Evolutionary conservation across 2,888 invertebrate species (phyloP).

Genomic region (Amblyjoppa proteus): DNA sequence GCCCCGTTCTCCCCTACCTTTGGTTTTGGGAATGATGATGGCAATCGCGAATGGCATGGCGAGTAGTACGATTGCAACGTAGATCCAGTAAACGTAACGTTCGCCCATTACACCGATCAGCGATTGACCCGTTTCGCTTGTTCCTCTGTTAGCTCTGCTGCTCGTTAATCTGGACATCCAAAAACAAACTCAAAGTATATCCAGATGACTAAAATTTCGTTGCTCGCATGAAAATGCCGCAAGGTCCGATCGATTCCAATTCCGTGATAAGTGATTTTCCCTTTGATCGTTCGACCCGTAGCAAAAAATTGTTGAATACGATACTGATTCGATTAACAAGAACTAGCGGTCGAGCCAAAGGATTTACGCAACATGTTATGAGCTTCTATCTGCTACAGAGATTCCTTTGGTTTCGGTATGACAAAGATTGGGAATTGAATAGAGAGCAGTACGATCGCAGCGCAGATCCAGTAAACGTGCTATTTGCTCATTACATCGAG

Average conservation of each 20-base stretch:
- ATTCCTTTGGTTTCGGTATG: constrained; percentile 77
- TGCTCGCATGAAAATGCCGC: no score
- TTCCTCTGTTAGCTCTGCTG: no score
- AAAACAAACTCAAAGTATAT: no score
- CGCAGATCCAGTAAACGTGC: constrained; percentile 76
- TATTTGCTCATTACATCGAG: constrained; percentile 70
- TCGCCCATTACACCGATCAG: constrained; percentile 72
- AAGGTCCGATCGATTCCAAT: no score
- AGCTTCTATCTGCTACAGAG: constrained; percentile 71
- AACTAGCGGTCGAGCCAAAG: not conserved
- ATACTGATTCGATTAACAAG: no score
- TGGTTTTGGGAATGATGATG: constrained; percentile 75
- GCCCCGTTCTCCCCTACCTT: constrained; percentile 58
- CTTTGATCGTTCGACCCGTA: no score
- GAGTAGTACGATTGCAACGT: constrained; percentile 64
- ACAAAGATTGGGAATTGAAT: constrained; percentile 51
- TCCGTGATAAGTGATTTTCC: no score
- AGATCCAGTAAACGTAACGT: constrained; percentile 74
- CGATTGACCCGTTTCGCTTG: constrained; percentile 73
- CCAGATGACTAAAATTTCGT: no score
- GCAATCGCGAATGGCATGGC: constrained; percentile 58
- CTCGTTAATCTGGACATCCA: no score
- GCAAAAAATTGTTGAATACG: no score
- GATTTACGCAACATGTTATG: constrained; percentile 36
- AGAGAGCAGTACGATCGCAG: constrained; percentile 56